Base-by-base conservation (phyloP, 2,113 vertebrate genomes). In the Nothocercus nigrocapillus region DNA sequence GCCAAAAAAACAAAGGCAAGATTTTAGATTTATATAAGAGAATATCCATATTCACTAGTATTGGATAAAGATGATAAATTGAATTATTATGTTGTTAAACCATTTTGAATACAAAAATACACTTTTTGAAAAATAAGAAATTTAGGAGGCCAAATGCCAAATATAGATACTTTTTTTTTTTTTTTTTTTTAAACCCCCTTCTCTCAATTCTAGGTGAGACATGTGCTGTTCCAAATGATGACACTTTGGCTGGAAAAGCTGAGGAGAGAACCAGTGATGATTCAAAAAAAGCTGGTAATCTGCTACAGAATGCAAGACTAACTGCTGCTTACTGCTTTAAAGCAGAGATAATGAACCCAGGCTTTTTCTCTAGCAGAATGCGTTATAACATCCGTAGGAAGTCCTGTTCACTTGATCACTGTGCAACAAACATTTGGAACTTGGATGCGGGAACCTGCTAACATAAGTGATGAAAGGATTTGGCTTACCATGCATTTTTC, bases 401-500 rank as follows among this genome's bases (percentile, higher is more conserved):
- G 98, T 47, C 98, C 99, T 53, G 95, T 96, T 9, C 98, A 98
- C 54, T 95, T 99, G 54, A 96, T 98, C 8, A 99, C 98, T 63
- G 98, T 99, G 21, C 78, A 96, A 68, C 98, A 96, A 89, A 99
- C 99, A 0, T 99, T 99, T 84, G 99, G 99, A 67, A 97, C 99
- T 0, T 99, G 99, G 99, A 99, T 99, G 98, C 97, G 96, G 85
- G 99, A 99, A 95, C 98, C 98, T 1, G 97, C 98, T 24, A 96
- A 95, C 85, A 95, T 91, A 82, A 98, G 97, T 1, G 98, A 99
- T 36, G 98, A 99, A 45, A 98, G 98, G 24, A 98, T 99, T 89
- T 99, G 99, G 99, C 98, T 99, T 84, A 98, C 99, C 2, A 98
- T 98, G 54, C 99, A 99, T 92, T 99, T 99, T 82, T 99, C 98